Evolutionary conservation across 2,888 invertebrate species (phyloP).

Genomic region (Thecophora atra): DNA sequence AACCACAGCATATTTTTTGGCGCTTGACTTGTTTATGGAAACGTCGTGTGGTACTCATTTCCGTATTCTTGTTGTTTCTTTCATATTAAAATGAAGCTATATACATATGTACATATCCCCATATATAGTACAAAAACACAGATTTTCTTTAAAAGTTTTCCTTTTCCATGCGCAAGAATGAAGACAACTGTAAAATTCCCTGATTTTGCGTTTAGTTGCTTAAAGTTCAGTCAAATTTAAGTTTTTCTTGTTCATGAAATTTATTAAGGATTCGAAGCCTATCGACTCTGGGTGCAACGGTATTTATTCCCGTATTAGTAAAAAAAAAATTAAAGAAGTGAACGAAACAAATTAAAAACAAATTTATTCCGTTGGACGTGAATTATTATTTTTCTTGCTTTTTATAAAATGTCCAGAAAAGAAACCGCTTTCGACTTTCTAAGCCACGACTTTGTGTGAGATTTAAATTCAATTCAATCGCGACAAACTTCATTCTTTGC

Average conservation of each 20-base stretch:
- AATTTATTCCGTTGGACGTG: too few relatives aligned
- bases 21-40: background rate
- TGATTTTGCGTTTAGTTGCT: background rate
- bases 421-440: too few relatives aligned
- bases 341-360: too few relatives aligned
- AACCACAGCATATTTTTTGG: background rate
- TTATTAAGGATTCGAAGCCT: too few relatives aligned
- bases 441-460: too few relatives aligned
- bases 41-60: background rate
- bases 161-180: background rate
- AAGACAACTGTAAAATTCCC: background rate
- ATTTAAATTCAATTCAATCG: background rate
- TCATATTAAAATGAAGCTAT: background rate
- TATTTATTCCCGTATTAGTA: too few relatives aligned
- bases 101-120: background rate
- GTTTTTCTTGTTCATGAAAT: too few relatives aligned
- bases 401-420: too few relatives aligned
- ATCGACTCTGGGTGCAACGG: too few relatives aligned
- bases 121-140: background rate
- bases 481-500: background rate
- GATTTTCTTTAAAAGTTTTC: background rate
- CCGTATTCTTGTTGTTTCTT: background rate
- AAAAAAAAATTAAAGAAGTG: too few relatives aligned
- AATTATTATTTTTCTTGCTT: too few relatives aligned
- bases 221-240: too few relatives aligned